These are phyloP conservation scores for Anseranas semipalmata DNA, from an alignment of 2,113 vertebrate species.

Conservation along the genomic window DNA sequence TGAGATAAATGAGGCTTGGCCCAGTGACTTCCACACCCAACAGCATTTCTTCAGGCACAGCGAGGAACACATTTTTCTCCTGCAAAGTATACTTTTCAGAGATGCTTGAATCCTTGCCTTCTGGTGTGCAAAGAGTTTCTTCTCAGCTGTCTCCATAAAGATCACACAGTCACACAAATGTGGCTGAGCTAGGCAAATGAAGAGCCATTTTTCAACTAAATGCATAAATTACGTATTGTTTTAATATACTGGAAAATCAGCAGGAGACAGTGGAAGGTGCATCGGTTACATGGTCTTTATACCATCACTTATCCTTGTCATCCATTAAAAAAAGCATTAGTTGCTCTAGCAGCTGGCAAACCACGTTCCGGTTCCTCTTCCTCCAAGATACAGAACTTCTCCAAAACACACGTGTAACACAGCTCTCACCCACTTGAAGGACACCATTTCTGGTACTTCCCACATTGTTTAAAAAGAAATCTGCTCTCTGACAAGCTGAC, in stretches of 20 bases:
- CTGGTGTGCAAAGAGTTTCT: constrained; percentile 4
- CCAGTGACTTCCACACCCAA: not conserved
- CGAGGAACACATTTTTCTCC: not conserved
- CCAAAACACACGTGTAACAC: constrained; percentile 54
- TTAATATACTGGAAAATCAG: constrained; percentile 57
- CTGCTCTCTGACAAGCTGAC: not conserved
- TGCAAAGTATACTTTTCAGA: not conserved
- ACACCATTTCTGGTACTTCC: constrained; percentile 19
- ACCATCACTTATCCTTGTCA: not conserved
- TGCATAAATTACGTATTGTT: constrained; percentile 46
- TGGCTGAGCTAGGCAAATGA: not conserved
- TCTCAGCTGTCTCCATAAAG: constrained; percentile 21
- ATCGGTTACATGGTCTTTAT: constrained; percentile 17
- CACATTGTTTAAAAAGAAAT: not conserved
- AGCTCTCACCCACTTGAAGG: not conserved
- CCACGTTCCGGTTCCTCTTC: constrained; percentile 34
- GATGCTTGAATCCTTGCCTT: not conserved
- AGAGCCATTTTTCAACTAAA: constrained; percentile 18
- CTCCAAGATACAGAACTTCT: constrained; percentile 53
- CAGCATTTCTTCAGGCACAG: not conserved
- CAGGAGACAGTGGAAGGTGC: constrained; percentile 50
- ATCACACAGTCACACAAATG: not conserved
- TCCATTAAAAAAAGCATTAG: constrained; percentile 52
- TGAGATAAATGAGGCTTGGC: not conserved
- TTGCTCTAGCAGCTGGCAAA: constrained; percentile 52